These are phyloP conservation scores for Cardinalis cardinalis DNA, from an alignment of 2,113 vertebrate genomes.

Conservation along the genomic window DNA sequence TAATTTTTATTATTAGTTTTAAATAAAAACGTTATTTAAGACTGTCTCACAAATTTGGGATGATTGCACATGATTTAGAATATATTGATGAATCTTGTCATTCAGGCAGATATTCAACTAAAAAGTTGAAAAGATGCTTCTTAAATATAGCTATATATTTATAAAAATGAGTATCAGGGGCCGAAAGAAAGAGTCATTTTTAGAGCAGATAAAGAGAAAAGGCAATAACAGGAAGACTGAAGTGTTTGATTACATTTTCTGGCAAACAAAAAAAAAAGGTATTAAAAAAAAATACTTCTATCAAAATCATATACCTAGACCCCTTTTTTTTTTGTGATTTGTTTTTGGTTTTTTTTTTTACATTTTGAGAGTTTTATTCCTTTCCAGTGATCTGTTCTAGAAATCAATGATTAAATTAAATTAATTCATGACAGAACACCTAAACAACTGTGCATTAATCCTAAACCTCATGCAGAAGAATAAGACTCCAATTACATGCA, in stretches of 20 bases:
- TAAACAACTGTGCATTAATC: background rate
- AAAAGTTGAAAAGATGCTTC: background rate
- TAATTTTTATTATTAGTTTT: background rate
- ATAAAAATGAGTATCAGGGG: background rate
- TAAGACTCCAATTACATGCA: background rate
- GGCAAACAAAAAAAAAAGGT: background rate
- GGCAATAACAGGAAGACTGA: background rate
- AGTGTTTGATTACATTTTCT: background rate
- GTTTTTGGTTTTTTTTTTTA: background rate
- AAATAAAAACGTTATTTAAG: background rate
- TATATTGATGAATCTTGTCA: background rate
- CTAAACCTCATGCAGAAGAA: background rate
- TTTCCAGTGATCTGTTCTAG: background rate
- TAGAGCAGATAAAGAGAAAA: background rate
- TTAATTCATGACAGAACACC: background rate
- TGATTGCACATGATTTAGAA: background rate
- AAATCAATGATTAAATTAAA: background rate
- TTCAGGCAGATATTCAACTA: background rate
- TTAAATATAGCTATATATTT: background rate
- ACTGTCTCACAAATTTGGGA: background rate
- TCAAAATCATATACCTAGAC: background rate
- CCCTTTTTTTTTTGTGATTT: background rate
- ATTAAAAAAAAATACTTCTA: background rate
- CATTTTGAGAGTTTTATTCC: background rate
- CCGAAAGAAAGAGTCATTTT: background rate